A percentile compares a stretch with the other conserved stretches of the same genome.
phyloP scores from a whole-genome alignment of 2,888 invertebrate genomes.

The Chloroclysta siterata region DNA sequence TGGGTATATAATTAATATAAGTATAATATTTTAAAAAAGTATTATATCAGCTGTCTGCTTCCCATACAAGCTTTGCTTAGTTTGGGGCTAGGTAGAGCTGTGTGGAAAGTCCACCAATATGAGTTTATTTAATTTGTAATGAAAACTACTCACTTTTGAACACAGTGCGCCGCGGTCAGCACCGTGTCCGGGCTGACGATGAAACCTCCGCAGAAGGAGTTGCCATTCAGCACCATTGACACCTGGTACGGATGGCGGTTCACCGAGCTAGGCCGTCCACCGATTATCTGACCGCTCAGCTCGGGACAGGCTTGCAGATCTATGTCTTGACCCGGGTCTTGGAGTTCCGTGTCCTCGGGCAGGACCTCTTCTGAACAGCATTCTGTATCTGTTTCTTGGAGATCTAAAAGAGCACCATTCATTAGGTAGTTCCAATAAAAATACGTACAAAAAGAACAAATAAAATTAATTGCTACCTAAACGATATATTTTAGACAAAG shows the following conservation, averaged over 20 bases:
- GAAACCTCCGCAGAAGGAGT: constrained; percentile 80
- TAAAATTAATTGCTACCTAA: too few species aligned
- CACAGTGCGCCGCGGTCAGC: constrained; percentile 79
- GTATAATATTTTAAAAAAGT: too few species aligned
- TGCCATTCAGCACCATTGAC: constrained; percentile 77
- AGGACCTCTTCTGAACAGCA: constrained; percentile 54
- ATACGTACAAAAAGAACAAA: not conserved
- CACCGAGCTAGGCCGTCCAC: constrained; percentile 72
- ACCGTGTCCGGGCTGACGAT: constrained; percentile 73
- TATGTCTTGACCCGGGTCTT: constrained; percentile 52
- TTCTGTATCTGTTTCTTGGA: constrained; percentile 64
- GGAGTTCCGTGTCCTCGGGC: constrained; percentile 41
- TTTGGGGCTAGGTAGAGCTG: too few species aligned
- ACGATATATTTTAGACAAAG: too few species aligned
- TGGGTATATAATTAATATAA: too few species aligned
- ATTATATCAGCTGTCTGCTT: too few species aligned
- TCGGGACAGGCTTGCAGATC: constrained; percentile 74
- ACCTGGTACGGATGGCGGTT: constrained; percentile 75
- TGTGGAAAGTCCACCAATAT: too few species aligned
- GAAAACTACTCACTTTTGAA: constrained; percentile 69
- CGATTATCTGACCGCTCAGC: constrained; percentile 77
- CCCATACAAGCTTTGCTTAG: too few species aligned
- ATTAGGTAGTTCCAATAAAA: not conserved
- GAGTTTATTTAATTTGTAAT: too few species aligned
- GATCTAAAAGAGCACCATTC: constrained; percentile 53